phyloP scores from a whole-genome alignment of 2,888 invertebrate species.

The Malacosoma neustria region DNA sequence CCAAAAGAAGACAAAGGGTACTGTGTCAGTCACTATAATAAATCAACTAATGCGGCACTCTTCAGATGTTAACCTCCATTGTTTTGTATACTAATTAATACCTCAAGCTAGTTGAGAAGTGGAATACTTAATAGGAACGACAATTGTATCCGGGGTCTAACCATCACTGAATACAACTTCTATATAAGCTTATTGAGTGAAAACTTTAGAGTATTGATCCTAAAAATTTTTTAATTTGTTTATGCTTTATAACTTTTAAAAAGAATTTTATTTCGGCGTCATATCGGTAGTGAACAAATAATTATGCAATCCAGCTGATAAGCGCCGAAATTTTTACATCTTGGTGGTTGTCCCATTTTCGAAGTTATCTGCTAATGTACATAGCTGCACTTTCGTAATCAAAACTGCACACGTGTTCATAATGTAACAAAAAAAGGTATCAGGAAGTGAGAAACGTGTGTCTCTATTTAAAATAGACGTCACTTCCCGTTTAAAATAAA shows the following conservation, averaged over 20 bases:
- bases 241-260: not conserved
- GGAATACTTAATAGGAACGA: too few species aligned
- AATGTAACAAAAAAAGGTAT: conserved; percentile 8
- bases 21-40: conserved; percentile 39
- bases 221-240: too few species aligned
- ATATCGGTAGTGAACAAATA: not conserved
- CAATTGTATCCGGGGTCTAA: too few species aligned
- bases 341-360: conserved; percentile 27
- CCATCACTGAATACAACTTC: too few species aligned
- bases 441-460: conserved; percentile 4
- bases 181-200: too few species aligned
- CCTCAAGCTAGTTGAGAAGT: conserved; percentile 17
- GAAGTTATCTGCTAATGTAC: conserved; percentile 35
- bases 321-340: conserved; percentile 1
- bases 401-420: conserved; percentile 5
- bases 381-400: conserved; percentile 23
- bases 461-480: conserved; percentile 3
- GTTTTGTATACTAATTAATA: conserved; percentile 26
- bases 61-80: conserved; percentile 50
- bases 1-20: conserved; percentile 44
- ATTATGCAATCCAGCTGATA: conserved; percentile 7
- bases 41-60: conserved; percentile 51
- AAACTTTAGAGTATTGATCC: too few species aligned
- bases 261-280: not conserved
- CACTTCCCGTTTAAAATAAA: not conserved